Evolutionary conservation across 2,888 invertebrate genomes (phyloP).

Genomic region (Dorcus hopei): DNA sequence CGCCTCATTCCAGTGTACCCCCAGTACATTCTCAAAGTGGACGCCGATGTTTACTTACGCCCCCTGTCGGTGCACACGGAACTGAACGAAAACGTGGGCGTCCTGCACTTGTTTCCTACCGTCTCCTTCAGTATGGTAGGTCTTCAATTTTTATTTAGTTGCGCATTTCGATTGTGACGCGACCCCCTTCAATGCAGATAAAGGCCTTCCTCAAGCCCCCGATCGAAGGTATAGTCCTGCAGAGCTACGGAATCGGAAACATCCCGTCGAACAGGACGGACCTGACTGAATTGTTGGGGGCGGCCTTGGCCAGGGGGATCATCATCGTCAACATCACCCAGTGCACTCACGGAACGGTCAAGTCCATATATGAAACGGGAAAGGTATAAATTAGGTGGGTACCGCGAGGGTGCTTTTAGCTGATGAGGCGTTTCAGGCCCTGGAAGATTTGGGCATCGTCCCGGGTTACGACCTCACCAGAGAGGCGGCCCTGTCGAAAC

Average conservation of each 20-base stretch:
- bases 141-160: not conserved
- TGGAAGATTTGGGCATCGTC: conserved; percentile 69
- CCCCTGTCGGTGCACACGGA: conserved; percentile 58
- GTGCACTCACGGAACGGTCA: conserved; percentile 78
- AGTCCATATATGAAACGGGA: conserved; percentile 79
- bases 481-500: conserved; percentile 89
- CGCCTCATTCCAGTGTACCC: conserved; percentile 20
- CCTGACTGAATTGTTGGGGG: conserved; percentile 66
- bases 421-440: conserved; percentile 44
- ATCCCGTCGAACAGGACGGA: conserved; percentile 83
- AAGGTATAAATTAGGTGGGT: conserved; percentile 51
- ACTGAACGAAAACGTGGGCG: conserved; percentile 80
- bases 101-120: conserved; percentile 87
- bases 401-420: not conserved
- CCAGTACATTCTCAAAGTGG: conserved; percentile 22
- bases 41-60: not conserved
- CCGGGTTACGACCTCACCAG: conserved; percentile 88
- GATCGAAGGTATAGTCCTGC: conserved; percentile 75
- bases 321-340: conserved; percentile 92
- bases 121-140: conserved; percentile 70
- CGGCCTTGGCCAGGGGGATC: conserved; percentile 72
- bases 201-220: conserved; percentile 72
- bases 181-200: conserved; percentile 44
- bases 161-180: conserved; percentile 1
- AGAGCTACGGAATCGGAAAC: conserved; percentile 93